A percentile compares a stretch with the other conserved stretches of the same genome.
phyloP scores from a whole-genome alignment of 2,888 invertebrate species.

The Nomada fabriciana region DNA sequence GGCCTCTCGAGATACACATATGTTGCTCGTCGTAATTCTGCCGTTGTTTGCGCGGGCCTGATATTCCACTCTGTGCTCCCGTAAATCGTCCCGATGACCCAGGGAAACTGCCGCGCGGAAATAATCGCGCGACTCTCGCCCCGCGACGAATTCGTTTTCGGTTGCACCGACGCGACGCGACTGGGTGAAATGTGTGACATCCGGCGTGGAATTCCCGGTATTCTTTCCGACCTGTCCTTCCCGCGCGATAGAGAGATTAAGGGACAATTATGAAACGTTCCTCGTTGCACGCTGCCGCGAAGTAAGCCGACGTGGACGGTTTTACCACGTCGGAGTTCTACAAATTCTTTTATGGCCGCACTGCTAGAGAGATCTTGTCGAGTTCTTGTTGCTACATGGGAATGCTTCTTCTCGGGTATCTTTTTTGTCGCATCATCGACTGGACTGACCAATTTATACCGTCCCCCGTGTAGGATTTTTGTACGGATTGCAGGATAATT shows the following conservation, averaged over 20 bases:
- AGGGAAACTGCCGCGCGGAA: neutral
- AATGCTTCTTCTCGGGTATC: neutral
- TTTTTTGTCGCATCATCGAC: neutral
- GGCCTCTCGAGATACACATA: constrained; percentile 13
- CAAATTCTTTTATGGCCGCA: constrained; percentile 14
- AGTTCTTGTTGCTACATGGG: too few relatives aligned
- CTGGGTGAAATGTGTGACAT: constrained; percentile 15
- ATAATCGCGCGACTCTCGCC: constrained; percentile 27
- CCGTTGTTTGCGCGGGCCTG: constrained; percentile 20
- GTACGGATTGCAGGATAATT: neutral
- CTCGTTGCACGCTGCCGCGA: neutral
- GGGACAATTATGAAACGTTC: constrained; percentile 38
- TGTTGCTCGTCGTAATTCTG: constrained; percentile 40
- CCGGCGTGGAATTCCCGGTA: constrained; percentile 20
- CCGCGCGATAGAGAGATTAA: constrained; percentile 22
- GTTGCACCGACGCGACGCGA: neutral
- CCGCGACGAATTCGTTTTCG: constrained; percentile 10
- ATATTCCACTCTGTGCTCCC: neutral
- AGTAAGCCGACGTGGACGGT: neutral
- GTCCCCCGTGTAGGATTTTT: neutral
- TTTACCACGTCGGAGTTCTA: constrained; percentile 17
- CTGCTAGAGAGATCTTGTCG: neutral
- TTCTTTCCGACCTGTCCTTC: neutral
- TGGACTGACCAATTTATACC: neutral
- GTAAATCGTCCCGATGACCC: constrained; percentile 21